Percentiles rank a stretch among this genome's conserved stretches.
Conservation (phyloP, 1,140 invertebrate genomes). For the Pantala flavescens region DNA sequence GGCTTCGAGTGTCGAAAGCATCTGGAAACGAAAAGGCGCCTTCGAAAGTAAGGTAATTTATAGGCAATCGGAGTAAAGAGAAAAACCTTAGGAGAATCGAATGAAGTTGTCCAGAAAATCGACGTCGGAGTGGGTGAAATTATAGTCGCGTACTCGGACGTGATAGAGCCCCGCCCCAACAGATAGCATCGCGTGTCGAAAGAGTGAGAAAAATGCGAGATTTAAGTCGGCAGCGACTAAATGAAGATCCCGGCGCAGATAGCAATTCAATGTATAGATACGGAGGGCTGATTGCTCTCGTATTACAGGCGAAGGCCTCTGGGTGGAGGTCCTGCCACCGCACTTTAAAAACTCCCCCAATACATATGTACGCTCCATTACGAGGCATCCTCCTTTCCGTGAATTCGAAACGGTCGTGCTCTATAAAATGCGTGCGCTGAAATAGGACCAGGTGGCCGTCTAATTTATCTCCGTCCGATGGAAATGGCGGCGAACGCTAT, state of each 20-base stretch:
- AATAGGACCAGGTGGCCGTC: too few species aligned
- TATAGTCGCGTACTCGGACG: not conserved
- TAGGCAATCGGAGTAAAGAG: too few species aligned
- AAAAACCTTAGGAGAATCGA: too few species aligned
- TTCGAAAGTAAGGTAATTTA: too few species aligned
- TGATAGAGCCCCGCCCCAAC: not conserved
- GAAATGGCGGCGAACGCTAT: too few species aligned
- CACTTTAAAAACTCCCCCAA: not conserved
- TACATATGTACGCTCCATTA: not conserved
- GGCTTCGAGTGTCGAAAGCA: too few species aligned
- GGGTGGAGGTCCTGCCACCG: not conserved
- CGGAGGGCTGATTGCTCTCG: not conserved
- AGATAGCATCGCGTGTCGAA: constrained; percentile 4
- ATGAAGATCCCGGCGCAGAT: not conserved
- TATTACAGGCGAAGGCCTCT: not conserved
- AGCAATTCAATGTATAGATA: not conserved
- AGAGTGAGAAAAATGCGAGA: constrained; percentile 1
- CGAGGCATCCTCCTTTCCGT: not conserved
- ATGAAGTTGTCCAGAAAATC: not conserved
- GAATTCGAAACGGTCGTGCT: too few species aligned
- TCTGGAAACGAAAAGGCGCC: too few species aligned
- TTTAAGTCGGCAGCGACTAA: not conserved
- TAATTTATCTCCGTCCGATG: too few species aligned
- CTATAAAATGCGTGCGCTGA: too few species aligned
- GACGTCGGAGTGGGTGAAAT: not conserved